Evolutionary conservation across 2,888 invertebrate species (phyloP), one percentile per base, ranked within the genome.

Genomic region (Rhopalosiphum nymphaeae): DNA sequence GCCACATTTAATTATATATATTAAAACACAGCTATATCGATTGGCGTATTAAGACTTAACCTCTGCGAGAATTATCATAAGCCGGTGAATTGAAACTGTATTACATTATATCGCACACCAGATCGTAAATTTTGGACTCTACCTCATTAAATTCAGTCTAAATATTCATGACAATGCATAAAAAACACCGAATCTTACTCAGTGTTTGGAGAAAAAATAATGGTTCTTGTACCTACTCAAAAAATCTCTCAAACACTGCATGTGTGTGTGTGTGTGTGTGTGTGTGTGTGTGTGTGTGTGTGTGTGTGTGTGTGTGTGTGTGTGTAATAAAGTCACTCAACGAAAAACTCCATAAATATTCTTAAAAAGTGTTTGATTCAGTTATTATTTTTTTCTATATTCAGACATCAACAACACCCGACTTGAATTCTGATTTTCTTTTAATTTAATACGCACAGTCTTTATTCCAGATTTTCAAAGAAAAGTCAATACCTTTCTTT

Each of bases 131-230:
- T 89, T 89, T 36, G 44, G 89, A 84, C 89, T 61, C 89, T 57
- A 49, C 44, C 46, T 89, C 57, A 85, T 93, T 89, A 89, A 89
- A 89, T 49, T 92, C 87, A 10, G 87, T 67, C 87, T 87, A 92
- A 92, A 92, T 92, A 92, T 92, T 92, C 87, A 87, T 87, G 92
- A 67, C 49, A 29, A 36, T 49, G 67, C 53, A 92, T 61, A 61
- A 46, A 92, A 92, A 87, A 92, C 92, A 87, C 21, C 36, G 87
- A 92, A 92, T 87, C 87, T 49, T 92, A 92, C 92, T 92, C 87
- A 87, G 92, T 61, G 86, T 91, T 57, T 13, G 87, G 16, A 29
- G 49, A 67, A 92, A 87, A 85, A 92, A 92, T 87, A 92, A 92
- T 87, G 86, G 86, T 26, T 46, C 61, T 61, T 92, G 36, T 44